These are phyloP conservation scores for Drosophila demipolita DNA, from an alignment of 2,888 invertebrate species.

Conservation along the genomic window DNA sequence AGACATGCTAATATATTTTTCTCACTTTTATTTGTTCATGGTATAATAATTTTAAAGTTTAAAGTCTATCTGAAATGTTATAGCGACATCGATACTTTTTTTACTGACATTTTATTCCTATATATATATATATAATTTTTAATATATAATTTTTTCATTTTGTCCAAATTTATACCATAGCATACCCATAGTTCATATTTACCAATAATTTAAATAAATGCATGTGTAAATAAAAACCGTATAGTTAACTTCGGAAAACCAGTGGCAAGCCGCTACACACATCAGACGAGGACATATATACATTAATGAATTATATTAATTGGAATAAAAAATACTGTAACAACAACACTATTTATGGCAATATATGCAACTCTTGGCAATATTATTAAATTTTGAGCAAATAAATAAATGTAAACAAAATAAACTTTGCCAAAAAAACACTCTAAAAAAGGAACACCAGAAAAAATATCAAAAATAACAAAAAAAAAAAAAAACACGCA, in stretches of 20 bases:
- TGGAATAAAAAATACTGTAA: neutral
- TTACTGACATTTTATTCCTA: neutral
- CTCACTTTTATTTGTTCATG: neutral
- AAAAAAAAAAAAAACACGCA: constrained; percentile 4
- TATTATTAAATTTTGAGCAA: constrained; percentile 49
- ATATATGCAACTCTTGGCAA: constrained; percentile 19
- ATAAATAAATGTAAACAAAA: constrained; percentile 49
- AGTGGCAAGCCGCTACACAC: constrained; percentile 22
- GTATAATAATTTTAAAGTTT: neutral
- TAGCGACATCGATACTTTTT: neutral
- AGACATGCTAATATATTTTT: neutral
- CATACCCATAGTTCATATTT: constrained; percentile 1
- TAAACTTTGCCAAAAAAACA: constrained; percentile 16
- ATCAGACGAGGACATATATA: constrained; percentile 27
- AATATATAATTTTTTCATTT: neutral
- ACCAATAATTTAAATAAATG: constrained; percentile 17
- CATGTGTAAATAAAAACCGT: constrained; percentile 26
- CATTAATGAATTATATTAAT: constrained; percentile 24
- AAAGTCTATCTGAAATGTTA: neutral
- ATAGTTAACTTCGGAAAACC: constrained; percentile 40
- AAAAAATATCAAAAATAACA: neutral
- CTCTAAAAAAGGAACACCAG: neutral
- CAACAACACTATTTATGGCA: constrained; percentile 10
- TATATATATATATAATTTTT: neutral
- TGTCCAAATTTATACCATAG: neutral